Base-by-base conservation (phyloP, 1,140 invertebrate species). In the Teleopsis dalmanni region DNA sequence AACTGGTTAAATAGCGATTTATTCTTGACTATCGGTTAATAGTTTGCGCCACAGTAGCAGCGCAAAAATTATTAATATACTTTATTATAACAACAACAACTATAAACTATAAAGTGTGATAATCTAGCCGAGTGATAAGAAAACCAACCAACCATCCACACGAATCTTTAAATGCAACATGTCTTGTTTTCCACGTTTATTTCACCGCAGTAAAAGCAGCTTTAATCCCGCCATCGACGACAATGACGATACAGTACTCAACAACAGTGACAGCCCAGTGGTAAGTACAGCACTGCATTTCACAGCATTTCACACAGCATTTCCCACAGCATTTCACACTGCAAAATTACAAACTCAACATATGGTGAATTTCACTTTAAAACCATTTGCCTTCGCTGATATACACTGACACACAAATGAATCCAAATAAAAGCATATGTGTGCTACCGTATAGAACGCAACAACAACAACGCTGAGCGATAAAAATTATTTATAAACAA, bases 121-220 rank as follows among this genome's bases (percentile, higher is more conserved):
- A n/a, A n/a, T n/a, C n/a, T n/a, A n/a, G n/a, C n/a, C n/a, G 38
- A 50, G 26, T 50, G 45, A 48, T 41, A 52, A 49, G 29, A 38
- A 55, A 52, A 26, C 34, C 16, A 48, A 43, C 22, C 16, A 41
- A 46, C 4, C 25, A 45, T 13, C 5, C 13, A 36, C 37, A 46
- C 47, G 43, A 49, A 46, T 11, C 19, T 13, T 43, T 40, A 29
- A 23, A 13, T 36, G 40, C 13, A 52, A 18, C 4, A 67, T 67
- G 64, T 61, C 64, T 45, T 67, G 64, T 50, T 64, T 67, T 61
- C 64, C 61, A 40, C 64, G 61, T 45, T 67, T 52, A 9, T 64
- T 67, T 48, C 61, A 57, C 52, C 59, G 58, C 13, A 57, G 43
- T 10, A 67, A 62, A 59, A 64, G 60, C 46, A 67, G 66, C 57